phyloP scores from a whole-genome alignment of 2,888 invertebrate genomes.

The Marasmarcha lunaedactyla region DNA sequence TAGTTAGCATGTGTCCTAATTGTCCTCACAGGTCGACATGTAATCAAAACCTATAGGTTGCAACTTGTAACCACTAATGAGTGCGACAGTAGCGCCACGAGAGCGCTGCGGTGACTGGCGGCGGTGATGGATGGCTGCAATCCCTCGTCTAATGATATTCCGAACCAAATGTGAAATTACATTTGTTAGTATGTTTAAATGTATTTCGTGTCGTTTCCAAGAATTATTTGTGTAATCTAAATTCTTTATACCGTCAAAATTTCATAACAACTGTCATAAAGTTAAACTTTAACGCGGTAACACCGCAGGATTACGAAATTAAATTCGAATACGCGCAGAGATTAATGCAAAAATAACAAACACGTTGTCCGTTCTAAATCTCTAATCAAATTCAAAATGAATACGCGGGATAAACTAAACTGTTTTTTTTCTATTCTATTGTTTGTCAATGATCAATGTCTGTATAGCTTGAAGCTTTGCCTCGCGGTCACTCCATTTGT shows the following conservation, averaged over 20 bases:
- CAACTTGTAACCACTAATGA: conserved; percentile 54
- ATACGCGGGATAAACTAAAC: conserved; percentile 17
- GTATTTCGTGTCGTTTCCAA: not conserved
- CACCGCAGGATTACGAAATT: conserved; percentile 20
- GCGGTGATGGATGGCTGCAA: conserved; percentile 50
- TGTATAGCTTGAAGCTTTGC: conserved; percentile 5
- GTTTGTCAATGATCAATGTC: conserved; percentile 39
- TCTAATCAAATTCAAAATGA: conserved; percentile 28
- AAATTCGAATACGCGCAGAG: conserved; percentile 24
- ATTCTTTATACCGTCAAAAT: conserved; percentile 22
- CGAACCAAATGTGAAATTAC: conserved; percentile 15
- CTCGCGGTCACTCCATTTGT: conserved; percentile 23
- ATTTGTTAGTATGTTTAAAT: conserved; percentile 1
- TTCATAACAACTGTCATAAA: conserved; percentile 17
- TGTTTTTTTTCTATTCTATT: conserved; percentile 22
- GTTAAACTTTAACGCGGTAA: conserved; percentile 8
- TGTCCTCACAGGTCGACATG: conserved; percentile 21
- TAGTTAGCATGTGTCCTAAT: too few relatives aligned
- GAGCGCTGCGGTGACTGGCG: conserved; percentile 42
- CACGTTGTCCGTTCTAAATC: conserved; percentile 8
- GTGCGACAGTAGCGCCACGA: conserved; percentile 52
- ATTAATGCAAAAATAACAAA: conserved; percentile 25
- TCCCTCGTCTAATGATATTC: conserved; percentile 26
- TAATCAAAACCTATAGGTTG: not conserved
- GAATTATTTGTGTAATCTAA: conserved; percentile 24